These are phyloP conservation scores for Drosophila planitibia DNA, from an alignment of 2,888 invertebrate species.

Conservation along the genomic window DNA sequence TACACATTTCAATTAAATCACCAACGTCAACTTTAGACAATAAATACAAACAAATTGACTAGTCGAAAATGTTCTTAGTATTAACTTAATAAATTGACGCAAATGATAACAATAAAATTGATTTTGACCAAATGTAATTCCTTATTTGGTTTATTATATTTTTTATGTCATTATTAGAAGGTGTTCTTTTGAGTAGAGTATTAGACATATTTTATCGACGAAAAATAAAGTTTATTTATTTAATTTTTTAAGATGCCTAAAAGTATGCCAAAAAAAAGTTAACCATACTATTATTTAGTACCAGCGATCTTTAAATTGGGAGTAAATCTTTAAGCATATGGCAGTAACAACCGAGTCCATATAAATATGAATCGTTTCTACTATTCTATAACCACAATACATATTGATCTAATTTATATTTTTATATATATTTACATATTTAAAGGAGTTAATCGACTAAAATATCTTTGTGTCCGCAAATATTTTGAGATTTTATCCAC, in stretches of 20 bases:
- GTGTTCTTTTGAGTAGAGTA: neutral
- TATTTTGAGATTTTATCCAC: neutral
- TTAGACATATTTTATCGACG: neutral
- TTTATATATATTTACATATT: neutral
- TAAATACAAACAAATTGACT: neutral
- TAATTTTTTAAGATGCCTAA: neutral
- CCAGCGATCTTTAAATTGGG: neutral
- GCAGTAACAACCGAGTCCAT: neutral
- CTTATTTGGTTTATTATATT: neutral
- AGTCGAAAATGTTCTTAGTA: neutral
- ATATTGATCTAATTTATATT: neutral
- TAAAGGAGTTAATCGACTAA: neutral
- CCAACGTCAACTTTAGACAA: neutral
- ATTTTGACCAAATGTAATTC: neutral
- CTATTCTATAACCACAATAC: neutral
- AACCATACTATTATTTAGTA: neutral
- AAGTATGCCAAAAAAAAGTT: slow-evolving; percentile 6
- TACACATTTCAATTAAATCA: slow-evolving; percentile 39
- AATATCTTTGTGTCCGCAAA: neutral
- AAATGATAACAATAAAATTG: neutral
- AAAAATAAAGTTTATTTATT: neutral
- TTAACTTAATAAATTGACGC: neutral
- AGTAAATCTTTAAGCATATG: neutral
- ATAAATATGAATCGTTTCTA: neutral
- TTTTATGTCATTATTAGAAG: neutral